phyloP scores from a whole-genome alignment of 2,888 invertebrate species.

The Caenorhabditis uteleia region DNA sequence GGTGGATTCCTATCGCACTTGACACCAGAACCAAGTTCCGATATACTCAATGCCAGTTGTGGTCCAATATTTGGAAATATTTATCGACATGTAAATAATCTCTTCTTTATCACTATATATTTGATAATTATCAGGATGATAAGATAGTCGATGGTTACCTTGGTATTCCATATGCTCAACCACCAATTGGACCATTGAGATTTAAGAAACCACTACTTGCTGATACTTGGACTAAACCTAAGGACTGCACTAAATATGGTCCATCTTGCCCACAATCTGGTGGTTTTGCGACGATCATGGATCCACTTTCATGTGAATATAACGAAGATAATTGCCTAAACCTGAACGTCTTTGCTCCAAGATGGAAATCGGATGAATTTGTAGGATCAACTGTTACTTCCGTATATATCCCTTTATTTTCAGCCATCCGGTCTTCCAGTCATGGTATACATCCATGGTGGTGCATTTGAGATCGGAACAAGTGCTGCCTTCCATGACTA shows the following conservation, averaged over 20 bases:
- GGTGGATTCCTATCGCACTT: slow-evolving; percentile 19
- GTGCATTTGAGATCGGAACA: slow-evolving; percentile 21
- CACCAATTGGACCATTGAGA: slow-evolving; percentile 6
- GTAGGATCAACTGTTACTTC: slow-evolving; percentile 2
- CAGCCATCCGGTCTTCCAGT: slow-evolving; percentile 11
- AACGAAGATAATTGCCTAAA: slow-evolving; percentile 38
- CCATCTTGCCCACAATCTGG: slow-evolving; percentile 43
- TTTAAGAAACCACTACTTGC: slow-evolving; percentile 46
- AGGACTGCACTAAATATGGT: slow-evolving; percentile 48
- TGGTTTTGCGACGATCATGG: background rate
- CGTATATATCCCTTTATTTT: background rate
- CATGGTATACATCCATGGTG: slow-evolving; percentile 38
- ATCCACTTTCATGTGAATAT: too few species aligned
- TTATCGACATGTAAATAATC: slow-evolving; percentile 21
- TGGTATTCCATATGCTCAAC: slow-evolving; percentile 26
- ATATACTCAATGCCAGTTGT: slow-evolving; percentile 13
- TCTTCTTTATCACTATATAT: too few species aligned
- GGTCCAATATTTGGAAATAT: slow-evolving; percentile 20
- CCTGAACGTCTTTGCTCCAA: slow-evolving; percentile 45
- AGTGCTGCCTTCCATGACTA: slow-evolving; percentile 15
- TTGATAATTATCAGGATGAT: slow-evolving; percentile 4
- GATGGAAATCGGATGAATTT: slow-evolving; percentile 12
- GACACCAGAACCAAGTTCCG: slow-evolving; percentile 7
- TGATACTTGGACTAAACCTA: slow-evolving; percentile 34
- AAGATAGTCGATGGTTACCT: slow-evolving; percentile 23